These are phyloP conservation scores for Neotoxoptera formosana DNA, from an alignment of 1,140 invertebrate genomes.

Conservation along the genomic window DNA sequence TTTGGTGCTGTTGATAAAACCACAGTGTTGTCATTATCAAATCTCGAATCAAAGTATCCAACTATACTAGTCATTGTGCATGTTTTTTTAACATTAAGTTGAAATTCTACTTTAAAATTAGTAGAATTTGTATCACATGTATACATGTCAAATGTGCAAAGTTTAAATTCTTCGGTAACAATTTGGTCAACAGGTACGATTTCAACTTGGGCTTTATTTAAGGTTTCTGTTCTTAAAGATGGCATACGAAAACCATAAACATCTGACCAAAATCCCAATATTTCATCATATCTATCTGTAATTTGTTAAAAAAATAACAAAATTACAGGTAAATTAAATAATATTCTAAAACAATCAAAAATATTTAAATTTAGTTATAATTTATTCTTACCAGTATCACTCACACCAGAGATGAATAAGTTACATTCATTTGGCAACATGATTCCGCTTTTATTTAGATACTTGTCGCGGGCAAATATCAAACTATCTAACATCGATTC, in stretches of 20 bases:
- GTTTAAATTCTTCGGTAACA: constrained; percentile 74
- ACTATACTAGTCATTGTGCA: constrained; percentile 86
- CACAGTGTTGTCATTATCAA: constrained; percentile 76
- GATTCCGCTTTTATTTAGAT: constrained; percentile 79
- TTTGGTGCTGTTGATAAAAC: constrained; percentile 78
- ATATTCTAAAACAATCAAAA: background rate
- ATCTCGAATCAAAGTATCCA: constrained; percentile 93
- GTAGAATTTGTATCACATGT: constrained; percentile 83
- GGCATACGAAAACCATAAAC: constrained; percentile 98
- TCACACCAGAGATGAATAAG: constrained; percentile 86
- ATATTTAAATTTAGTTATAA: constrained; percentile 9
- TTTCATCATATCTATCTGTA: constrained; percentile 73
- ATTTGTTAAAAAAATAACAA: constrained; percentile 58
- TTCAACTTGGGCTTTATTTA: constrained; percentile 89
- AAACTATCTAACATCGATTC: constrained; percentile 97
- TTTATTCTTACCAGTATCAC: constrained; percentile 77
- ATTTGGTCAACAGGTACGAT: constrained; percentile 79
- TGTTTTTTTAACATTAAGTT: constrained; percentile 73
- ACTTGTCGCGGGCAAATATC: constrained; percentile 90
- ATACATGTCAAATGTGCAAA: constrained; percentile 80
- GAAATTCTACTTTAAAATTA: constrained; percentile 81
- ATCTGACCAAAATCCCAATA: constrained; percentile 91
- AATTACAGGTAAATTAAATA: constrained; percentile 15
- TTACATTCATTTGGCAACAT: constrained; percentile 91
- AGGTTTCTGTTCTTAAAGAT: constrained; percentile 87